These are phyloP conservation scores for Drosophila littoralis DNA, from an alignment of 1,140 invertebrate species.

Conservation along the genomic window DNA sequence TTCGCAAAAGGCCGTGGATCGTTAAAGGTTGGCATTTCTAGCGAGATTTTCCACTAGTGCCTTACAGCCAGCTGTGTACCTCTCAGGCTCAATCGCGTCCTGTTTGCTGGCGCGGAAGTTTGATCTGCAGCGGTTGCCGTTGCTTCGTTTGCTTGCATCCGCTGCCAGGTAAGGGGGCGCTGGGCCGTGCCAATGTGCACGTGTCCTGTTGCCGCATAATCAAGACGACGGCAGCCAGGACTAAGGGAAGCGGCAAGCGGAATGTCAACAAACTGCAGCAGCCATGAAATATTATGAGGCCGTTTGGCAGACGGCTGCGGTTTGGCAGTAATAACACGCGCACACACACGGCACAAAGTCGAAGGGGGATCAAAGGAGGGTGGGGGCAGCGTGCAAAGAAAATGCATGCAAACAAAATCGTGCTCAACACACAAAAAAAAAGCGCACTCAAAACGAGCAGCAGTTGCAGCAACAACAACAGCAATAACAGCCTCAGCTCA, in stretches of 20 bases:
- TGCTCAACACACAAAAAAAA: slow-evolving; percentile 17
- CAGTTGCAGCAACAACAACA: slow-evolving; percentile 18
- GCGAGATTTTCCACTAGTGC: no score
- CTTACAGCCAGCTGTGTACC: no score
- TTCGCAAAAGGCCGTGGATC: no score
- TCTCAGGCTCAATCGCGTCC: no score
- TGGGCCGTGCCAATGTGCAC: slow-evolving; percentile 17
- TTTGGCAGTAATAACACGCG: slow-evolving; percentile 34
- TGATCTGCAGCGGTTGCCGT: slow-evolving; percentile 18
- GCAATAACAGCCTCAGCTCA: slow-evolving; percentile 18
- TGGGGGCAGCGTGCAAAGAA: slow-evolving; percentile 37
- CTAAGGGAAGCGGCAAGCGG: slow-evolving; percentile 31
- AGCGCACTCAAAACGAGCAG: slow-evolving; percentile 48
- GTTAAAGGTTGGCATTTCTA: no score
- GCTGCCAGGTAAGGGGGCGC: slow-evolving; percentile 18
- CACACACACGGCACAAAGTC: slow-evolving; percentile 26
- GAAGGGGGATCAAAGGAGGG: not conserved
- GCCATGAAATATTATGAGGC: slow-evolving; percentile 79
- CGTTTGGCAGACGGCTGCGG: slow-evolving; percentile 49
- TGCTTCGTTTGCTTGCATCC: slow-evolving; percentile 31
- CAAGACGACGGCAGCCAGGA: slow-evolving; percentile 51
- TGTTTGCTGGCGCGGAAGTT: not conserved
- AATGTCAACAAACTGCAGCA: slow-evolving; percentile 79
- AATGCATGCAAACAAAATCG: slow-evolving; percentile 57
- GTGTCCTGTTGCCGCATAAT: slow-evolving; percentile 68